These are phyloP conservation scores for Xanthorhoe spadicearia DNA, from an alignment of 2,888 invertebrate genomes.

Conservation along the genomic window DNA sequence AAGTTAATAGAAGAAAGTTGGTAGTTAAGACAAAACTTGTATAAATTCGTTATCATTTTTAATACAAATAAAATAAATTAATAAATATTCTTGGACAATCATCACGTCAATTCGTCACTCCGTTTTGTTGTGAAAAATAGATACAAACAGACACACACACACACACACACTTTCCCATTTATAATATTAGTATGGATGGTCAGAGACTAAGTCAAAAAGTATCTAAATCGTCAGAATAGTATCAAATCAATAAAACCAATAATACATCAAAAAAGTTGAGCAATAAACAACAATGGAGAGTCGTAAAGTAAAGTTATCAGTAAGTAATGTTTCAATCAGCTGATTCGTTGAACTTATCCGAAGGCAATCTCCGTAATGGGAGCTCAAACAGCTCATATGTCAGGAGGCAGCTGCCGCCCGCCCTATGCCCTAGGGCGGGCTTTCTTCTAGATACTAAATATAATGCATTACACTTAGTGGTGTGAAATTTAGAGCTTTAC, in stretches of 20 bases:
- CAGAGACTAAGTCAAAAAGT: conserved; percentile 4
- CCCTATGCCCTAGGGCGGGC: conserved; percentile 6
- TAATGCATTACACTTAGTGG: background rate
- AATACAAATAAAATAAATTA: too few species aligned
- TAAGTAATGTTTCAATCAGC: conserved; percentile 33
- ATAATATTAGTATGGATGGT: too few species aligned
- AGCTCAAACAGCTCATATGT: conserved; percentile 43
- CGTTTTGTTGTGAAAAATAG: too few species aligned
- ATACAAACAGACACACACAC: too few species aligned
- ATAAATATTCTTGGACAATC: too few species aligned
- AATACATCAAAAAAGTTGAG: background rate
- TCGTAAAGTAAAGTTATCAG: conserved; percentile 19
- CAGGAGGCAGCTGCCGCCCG: conserved; percentile 40
- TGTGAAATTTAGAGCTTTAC: background rate
- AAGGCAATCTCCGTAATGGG: conserved; percentile 45
- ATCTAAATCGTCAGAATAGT: too few species aligned
- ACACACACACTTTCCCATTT: too few species aligned
- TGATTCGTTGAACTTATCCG: conserved; percentile 21
- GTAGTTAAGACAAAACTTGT: too few species aligned
- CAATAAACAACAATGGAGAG: conserved; percentile 14
- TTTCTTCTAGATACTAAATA: conserved; percentile 12
- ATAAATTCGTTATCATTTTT: too few species aligned
- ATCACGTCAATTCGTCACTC: too few species aligned
- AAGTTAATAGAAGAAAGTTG: too few species aligned
- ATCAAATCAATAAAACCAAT: background rate